Percentiles rank a stretch among this genome's conserved stretches.
These are phyloP conservation scores for Caenorhabditis zanzibari DNA, from an alignment of 2,888 invertebrate genomes.

Conservation along the genomic window DNA sequence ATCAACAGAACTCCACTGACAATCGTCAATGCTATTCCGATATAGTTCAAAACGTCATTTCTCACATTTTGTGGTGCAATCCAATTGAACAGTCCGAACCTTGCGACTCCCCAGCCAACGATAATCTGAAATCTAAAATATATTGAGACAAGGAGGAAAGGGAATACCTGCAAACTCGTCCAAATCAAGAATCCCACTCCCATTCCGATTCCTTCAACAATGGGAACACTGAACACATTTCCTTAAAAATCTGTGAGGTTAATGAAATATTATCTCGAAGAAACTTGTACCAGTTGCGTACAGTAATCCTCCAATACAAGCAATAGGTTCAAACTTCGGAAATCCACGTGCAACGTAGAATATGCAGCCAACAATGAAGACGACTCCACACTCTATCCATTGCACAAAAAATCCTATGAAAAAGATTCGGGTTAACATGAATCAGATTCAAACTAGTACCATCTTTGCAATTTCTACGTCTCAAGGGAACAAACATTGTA, in stretches of 20 bases:
- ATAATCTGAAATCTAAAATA: conserved; percentile 70
- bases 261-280: not conserved
- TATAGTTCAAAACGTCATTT: conserved; percentile 77
- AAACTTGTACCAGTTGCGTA: conserved; percentile 77
- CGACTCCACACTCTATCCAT: conserved; percentile 80
- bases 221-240: conserved; percentile 81
- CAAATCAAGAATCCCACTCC: conserved; percentile 81
- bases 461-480: conserved; percentile 75
- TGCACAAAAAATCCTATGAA: conserved; percentile 79
- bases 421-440: not conserved
- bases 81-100: conserved; percentile 79
- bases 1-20: conserved; percentile 75
- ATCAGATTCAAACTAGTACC: conserved; percentile 55
- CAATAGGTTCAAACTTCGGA: conserved; percentile 78
- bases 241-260: too few relatives aligned
- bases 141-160: too few relatives aligned
- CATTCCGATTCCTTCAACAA: conserved; percentile 79
- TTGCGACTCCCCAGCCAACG: conserved; percentile 82
- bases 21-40: conserved; percentile 78
- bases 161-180: conserved; percentile 77
- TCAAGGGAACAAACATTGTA: conserved; percentile 80
- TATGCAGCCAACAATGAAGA: conserved; percentile 78
- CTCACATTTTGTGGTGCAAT: conserved; percentile 73
- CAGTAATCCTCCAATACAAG: conserved; percentile 78
- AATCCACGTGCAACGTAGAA: conserved; percentile 77